These are phyloP conservation scores for Rambutsinella grinnellia DNA, from an alignment of 2,888 invertebrate species.

Conservation along the genomic window DNA sequence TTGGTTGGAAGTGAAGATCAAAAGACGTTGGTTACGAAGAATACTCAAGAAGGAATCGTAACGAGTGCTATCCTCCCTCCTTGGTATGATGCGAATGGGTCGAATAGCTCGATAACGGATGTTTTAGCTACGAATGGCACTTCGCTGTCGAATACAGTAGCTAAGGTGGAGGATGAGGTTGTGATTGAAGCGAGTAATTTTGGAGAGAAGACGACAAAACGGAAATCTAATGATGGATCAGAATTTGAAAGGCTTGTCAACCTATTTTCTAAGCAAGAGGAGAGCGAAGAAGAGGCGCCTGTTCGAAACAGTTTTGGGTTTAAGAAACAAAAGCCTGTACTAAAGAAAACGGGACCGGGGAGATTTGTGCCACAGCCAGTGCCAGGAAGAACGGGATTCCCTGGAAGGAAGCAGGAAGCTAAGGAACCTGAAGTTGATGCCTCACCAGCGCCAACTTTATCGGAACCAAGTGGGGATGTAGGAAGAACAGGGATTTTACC, in stretches of 20 bases:
- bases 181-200: not conserved
- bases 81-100: constrained; percentile 58
- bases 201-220: constrained; percentile 5
- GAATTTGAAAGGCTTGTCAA: constrained; percentile 47
- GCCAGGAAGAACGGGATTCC: constrained; percentile 13
- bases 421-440: constrained; percentile 18
- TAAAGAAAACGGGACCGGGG: constrained; percentile 32
- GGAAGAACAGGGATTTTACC: constrained; percentile 31
- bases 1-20: constrained; percentile 61
- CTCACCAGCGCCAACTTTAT: not conserved
- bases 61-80: constrained; percentile 65
- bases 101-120: constrained; percentile 21
- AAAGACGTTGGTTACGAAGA: constrained; percentile 62
- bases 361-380: constrained; percentile 33
- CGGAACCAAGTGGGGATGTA: constrained; percentile 10
- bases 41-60: constrained; percentile 62
- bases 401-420: constrained; percentile 1
- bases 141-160: constrained; percentile 14
- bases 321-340: constrained; percentile 32
- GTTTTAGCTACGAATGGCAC: constrained; percentile 37
- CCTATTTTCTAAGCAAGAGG: constrained; percentile 37
- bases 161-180: constrained; percentile 23
- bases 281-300: constrained; percentile 24
- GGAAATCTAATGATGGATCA: constrained; percentile 7
- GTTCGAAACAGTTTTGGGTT: constrained; percentile 19